Evolutionary conservation across 2,888 invertebrate genomes (phyloP).

Genomic region (Galerucella calmariensis): DNA sequence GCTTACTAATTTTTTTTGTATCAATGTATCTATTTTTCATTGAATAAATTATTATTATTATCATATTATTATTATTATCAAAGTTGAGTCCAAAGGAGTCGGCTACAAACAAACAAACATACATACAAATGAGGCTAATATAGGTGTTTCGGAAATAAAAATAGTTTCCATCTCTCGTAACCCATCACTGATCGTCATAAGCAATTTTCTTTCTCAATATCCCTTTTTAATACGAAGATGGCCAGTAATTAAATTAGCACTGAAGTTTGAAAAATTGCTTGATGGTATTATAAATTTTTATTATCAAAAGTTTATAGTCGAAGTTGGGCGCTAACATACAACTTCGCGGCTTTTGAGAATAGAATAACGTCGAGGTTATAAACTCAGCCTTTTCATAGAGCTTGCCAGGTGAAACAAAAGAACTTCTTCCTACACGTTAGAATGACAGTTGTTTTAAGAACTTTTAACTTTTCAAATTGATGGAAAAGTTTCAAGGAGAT

Average conservation of each 20-base stretch:
- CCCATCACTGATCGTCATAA: slow-evolving; percentile 7
- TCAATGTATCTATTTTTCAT: too few relatives aligned
- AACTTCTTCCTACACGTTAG: slow-evolving; percentile 20
- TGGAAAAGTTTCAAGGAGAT: slow-evolving; percentile 28
- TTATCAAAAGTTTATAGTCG: slow-evolving; percentile 32
- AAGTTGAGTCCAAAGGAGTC: too few relatives aligned
- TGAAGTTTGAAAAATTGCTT: slow-evolving; percentile 32
- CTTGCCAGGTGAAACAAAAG: slow-evolving; percentile 23
- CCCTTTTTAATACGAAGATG: slow-evolving; percentile 9
- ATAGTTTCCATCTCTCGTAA: not conserved
- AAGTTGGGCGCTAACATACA: slow-evolving; percentile 28
- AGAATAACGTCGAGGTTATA: slow-evolving; percentile 18
- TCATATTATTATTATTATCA: too few relatives aligned
- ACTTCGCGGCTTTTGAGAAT: slow-evolving; percentile 8
- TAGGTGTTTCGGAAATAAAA: not conserved
- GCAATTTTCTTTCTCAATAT: slow-evolving; percentile 6
- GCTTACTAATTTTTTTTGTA: too few relatives aligned
- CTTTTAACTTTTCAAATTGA: slow-evolving; percentile 32
- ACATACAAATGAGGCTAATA: too few relatives aligned
- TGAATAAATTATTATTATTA: too few relatives aligned
- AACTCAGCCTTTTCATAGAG: slow-evolving; percentile 26
- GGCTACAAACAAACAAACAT: too few relatives aligned
- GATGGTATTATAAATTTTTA: slow-evolving; percentile 36
- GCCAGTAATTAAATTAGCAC: slow-evolving; percentile 34
- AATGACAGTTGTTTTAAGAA: slow-evolving; percentile 32